phyloP scores from a whole-genome alignment of 2,797 vertebrate species.

The Syncerus caffer region DNA sequence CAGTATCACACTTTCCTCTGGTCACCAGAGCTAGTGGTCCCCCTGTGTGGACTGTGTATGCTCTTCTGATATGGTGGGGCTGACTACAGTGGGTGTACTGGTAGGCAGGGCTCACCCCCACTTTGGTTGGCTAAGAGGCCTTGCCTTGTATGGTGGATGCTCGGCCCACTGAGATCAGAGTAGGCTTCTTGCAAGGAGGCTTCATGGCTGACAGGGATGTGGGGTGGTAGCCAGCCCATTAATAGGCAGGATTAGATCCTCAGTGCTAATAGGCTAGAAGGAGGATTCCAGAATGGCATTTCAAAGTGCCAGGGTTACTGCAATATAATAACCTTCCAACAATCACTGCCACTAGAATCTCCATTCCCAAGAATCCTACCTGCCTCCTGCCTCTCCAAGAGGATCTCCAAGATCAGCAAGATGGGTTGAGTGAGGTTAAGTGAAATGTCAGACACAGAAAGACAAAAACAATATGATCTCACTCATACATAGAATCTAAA shows the following conservation, averaged over 20 bases:
- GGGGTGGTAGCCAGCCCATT: background rate
- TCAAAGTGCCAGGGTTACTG: background rate
- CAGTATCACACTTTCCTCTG: background rate
- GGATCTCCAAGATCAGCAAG: background rate
- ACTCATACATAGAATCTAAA: background rate
- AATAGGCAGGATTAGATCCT: background rate
- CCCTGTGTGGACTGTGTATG: background rate
- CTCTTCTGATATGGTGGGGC: background rate
- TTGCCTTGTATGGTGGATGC: background rate
- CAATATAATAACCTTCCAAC: background rate
- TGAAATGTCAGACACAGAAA: background rate
- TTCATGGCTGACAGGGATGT: background rate
- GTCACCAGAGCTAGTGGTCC: background rate
- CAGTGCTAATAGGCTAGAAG: background rate
- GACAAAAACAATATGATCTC: background rate
- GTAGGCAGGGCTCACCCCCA: background rate
- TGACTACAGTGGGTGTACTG: background rate
- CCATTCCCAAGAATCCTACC: background rate
- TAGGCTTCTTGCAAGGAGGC: background rate
- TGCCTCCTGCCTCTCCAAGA: background rate
- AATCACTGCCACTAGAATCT: background rate
- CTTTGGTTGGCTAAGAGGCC: background rate
- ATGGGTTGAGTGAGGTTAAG: background rate
- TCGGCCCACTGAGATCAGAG: background rate
- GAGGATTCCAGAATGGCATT: background rate